A percentile compares a stretch with the other conserved stretches of the same genome.
Conservation (phyloP, 2,113 vertebrate species). For the Brachionichthys hirsutus region DNA sequence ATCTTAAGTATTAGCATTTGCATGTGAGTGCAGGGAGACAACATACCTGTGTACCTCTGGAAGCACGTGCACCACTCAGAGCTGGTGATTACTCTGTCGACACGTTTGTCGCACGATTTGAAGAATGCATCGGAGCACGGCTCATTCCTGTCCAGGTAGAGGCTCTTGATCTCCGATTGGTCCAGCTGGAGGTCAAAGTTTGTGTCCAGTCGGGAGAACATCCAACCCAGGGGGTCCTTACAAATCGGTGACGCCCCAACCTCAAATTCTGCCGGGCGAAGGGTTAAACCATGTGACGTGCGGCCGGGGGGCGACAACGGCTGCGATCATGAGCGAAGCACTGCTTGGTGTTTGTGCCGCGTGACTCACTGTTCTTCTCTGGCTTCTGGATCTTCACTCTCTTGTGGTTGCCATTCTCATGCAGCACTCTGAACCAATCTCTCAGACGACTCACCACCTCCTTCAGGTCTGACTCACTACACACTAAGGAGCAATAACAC, state of each 20-base stretch:
- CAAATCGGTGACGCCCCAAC: conserved; percentile 89
- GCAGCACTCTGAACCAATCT: conserved; percentile 95
- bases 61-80: conserved; percentile 98
- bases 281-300: background rate
- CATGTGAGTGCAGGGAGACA: background rate
- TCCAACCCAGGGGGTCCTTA: conserved; percentile 95
- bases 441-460: conserved; percentile 88
- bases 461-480: conserved; percentile 88
- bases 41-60: conserved; percentile 93
- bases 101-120: conserved; percentile 89
- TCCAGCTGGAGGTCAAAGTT: conserved; percentile 94
- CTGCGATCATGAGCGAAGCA: background rate
- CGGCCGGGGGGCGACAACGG: background rate
- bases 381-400: conserved; percentile 84
- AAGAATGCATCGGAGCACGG: conserved; percentile 90
- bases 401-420: conserved; percentile 88
- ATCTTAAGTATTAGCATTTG: background rate
- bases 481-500: conserved; percentile 73
- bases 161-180: conserved; percentile 89
- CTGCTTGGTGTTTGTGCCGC: background rate
- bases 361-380: conserved; percentile 88
- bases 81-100: conserved; percentile 89
- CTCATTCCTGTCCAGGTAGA: conserved; percentile 91
- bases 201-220: conserved; percentile 95
- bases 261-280: conserved; percentile 83